Evolutionary conservation across 1,140 invertebrate genomes (phyloP), one percentile per base, ranked within the genome.

Genomic region (Cydia pomonella): DNA sequence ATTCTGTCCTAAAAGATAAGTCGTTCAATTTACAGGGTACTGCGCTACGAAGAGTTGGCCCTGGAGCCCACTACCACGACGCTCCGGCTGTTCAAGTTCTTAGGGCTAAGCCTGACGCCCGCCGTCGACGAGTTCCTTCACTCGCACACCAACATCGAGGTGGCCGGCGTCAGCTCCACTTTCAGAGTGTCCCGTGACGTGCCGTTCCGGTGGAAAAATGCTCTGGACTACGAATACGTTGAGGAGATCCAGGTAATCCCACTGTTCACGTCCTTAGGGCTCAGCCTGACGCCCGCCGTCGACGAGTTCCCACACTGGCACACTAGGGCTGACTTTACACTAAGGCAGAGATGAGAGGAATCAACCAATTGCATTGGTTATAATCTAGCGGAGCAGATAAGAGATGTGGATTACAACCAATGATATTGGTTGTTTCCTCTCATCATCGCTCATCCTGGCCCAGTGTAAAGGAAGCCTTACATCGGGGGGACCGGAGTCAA

Each of bases 41-140:
- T 97, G 23, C 94, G 97, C 0, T 98, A 98, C 86, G 97, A 98
- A 92, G 97, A 98, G 85, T 87, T 98, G 16, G 97, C 97, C 0
- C 82, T 97, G 13, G 94, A 97, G 83, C 96, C 97, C 1, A 96
- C 96, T 84, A 93, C 91, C 69, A 94, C 95, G n/a, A 94, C 95
- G 3, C 93, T 95, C 78, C 94, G 96, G n/a, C 88, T 98, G 3
- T 95, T 97, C 74, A 91, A 95, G 82, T 97, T 97, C 90, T 96
- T 97, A 83, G 95, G 96, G 9, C 88, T 98, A 41, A 93, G 96
- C 78, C 95, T 96, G 81, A 96, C 96, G 87, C 92, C 94, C 0
- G 93, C 94, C 62, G 95, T 98, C 0, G 94, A 95, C 75, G 93
- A 94, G 72, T 98, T 97, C 90, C 91, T 98, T 18, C 95, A 97